Base-by-base conservation (phyloP, 2,888 invertebrate genomes). In the Tyria jacobaeae region DNA sequence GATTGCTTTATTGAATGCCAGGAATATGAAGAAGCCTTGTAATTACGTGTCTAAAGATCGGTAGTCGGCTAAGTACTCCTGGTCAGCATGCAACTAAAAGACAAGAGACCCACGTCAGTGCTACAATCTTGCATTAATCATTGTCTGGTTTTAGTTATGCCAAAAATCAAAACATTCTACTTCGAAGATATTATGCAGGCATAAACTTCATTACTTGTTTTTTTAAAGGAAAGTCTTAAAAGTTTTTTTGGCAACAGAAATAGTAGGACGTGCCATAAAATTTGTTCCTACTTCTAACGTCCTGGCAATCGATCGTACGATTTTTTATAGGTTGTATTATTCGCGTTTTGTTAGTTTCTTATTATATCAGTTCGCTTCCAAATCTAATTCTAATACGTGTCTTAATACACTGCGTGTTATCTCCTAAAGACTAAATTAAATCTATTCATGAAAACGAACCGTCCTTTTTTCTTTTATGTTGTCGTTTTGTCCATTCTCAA, bases 401-500 rank as follows among this genome's bases (percentile, higher is more conserved):
- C n/a, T 41, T 25, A 27, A 54, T 31, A 31, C 9, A 17, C 21
- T 51, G 14, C 6, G 27, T 34, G 2, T 27, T 6, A 3, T 31
- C 25, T 41, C 9, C 21, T 44, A 17, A 4, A 44, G 21, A 44
- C 21, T 5, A 24, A 52, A 52, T 21, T 14, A 41, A 10, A 27
- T 35, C 17, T 21, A 35, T 35, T 51, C 51, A 34, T 14, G 12
- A 31, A 14, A 17, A 12, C 21, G 31, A 31, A n/a, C 35, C 14
- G 41, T 44, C 34, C 83, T 82, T 84, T 84, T 82, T 71, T 56
- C 63, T 75, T 66, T 60, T 76, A 74, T 73, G 66, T 69, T 75
- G 78, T 79, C 66, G 73, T 71, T 65, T 74, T 79, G 79, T 79
- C 34, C 79, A 77, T 81, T 71, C 71, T 68, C 83, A 83, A 83